phyloP scores from a whole-genome alignment of 1,140 invertebrate genomes.

The Pogonomyrmex californicus region DNA sequence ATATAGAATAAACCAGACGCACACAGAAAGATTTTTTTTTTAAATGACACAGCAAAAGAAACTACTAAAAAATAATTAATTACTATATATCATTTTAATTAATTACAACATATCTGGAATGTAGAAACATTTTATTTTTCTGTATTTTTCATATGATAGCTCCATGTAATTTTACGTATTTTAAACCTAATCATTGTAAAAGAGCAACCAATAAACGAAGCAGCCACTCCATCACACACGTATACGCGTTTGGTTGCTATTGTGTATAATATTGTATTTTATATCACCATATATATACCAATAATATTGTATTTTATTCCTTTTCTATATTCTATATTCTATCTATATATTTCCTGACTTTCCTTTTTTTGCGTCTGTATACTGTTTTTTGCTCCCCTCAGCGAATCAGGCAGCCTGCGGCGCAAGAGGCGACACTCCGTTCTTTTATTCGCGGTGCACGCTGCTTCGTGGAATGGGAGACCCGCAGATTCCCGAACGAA shows the following conservation, averaged over 20 bases:
- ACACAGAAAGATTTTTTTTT: not conserved
- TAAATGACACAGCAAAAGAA: not conserved
- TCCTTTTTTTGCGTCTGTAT: not conserved
- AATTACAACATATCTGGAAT: not conserved
- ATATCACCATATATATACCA: too few species aligned
- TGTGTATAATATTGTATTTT: conserved; percentile 41
- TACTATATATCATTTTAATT: too few species aligned
- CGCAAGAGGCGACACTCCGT: conserved; percentile 42
- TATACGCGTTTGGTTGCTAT: not conserved
- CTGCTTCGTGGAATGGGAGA: conserved; percentile 52
- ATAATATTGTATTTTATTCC: conserved; percentile 27
- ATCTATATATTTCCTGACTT: conserved; percentile 12
- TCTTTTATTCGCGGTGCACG: conserved; percentile 51
- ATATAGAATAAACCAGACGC: not conserved
- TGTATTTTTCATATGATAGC: too few species aligned
- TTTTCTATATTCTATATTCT: not conserved
- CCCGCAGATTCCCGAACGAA: conserved; percentile 57
- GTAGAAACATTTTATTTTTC: not conserved
- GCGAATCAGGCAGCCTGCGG: conserved; percentile 47
- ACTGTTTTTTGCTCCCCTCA: conserved; percentile 33
- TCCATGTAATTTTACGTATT: not conserved
- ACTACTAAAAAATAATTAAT: not conserved
- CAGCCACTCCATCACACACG: not conserved
- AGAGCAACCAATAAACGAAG: not conserved
- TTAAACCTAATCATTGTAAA: not conserved